A percentile compares a stretch with the other conserved stretches of the same genome.
Conservation (phyloP, 2,113 vertebrate genomes). For the Brachyhypopomus gauderio region DNA sequence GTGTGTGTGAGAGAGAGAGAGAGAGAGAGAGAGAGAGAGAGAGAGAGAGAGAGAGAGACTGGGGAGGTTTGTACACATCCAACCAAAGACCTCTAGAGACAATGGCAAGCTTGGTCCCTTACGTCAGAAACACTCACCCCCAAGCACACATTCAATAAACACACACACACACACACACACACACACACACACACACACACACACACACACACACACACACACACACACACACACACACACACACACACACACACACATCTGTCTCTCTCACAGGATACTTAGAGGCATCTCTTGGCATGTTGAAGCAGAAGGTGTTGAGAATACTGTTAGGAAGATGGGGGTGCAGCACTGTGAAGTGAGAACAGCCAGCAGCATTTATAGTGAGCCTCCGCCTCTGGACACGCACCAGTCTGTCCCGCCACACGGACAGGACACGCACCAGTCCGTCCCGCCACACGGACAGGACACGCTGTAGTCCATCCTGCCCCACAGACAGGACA, state of each 20-base stretch:
- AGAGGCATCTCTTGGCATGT: constrained; percentile 7
- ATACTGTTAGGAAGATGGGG: constrained; percentile 42
- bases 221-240: not conserved
- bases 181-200: constrained; percentile 2
- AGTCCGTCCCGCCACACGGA: no score
- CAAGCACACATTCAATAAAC: not conserved
- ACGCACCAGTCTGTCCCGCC: not conserved
- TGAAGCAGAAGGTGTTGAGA: constrained; percentile 51
- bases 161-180: constrained; percentile 14
- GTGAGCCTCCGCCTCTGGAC: constrained; percentile 13
- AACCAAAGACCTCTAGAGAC: not conserved
- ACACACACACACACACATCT: constrained; percentile 29
- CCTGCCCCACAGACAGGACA: no score
- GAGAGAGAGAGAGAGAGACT: no score
- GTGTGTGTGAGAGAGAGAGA: no score
- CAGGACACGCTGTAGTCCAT: no score
- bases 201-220: constrained; percentile 4
- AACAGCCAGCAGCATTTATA: constrained; percentile 30
- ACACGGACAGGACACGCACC: no score
- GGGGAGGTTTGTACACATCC: not conserved
- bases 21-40: no score
- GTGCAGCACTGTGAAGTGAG: constrained; percentile 38
- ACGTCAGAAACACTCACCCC: constrained; percentile 9
- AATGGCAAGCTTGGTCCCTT: not conserved
- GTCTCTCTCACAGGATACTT: not conserved